Percentiles rank a stretch among this genome's conserved stretches.
phyloP scores from a whole-genome alignment of 2,888 invertebrate genomes.

The Sceliomorpha sp. region DNA sequence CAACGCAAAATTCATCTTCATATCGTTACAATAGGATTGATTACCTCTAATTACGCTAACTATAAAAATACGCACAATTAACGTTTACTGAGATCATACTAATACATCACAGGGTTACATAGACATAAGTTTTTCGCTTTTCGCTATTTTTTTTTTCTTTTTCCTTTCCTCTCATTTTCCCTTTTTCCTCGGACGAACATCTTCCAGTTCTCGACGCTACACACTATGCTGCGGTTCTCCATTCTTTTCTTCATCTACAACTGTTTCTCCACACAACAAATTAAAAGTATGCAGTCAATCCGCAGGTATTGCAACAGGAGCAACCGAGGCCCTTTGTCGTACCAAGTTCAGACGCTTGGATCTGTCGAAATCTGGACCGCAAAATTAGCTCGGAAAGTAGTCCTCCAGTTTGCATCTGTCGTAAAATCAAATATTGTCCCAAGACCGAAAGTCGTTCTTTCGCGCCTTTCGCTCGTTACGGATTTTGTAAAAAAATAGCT shows the following conservation, averaged over 20 bases:
- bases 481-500: slow-evolving; percentile 73
- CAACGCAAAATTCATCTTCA: slow-evolving; percentile 48
- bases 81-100: slow-evolving; percentile 80
- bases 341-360: slow-evolving; percentile 24
- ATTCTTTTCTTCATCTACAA: too few relatives aligned
- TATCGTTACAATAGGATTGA: slow-evolving; percentile 53
- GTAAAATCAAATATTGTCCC: too few relatives aligned
- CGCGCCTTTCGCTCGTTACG: slow-evolving; percentile 7
- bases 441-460: too few relatives aligned
- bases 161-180: slow-evolving; percentile 33
- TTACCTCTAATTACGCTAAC: slow-evolving; percentile 67
- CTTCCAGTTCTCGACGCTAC: slow-evolving; percentile 38
- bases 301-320: slow-evolving; percentile 29
- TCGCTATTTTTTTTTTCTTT: slow-evolving; percentile 57
- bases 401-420: too few relatives aligned
- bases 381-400: too few relatives aligned
- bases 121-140: slow-evolving; percentile 70
- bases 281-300: slow-evolving; percentile 18
- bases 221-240: slow-evolving; percentile 27
- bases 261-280: too few relatives aligned
- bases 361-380: too few relatives aligned
- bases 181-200: slow-evolving; percentile 47
- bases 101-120: slow-evolving; percentile 81
- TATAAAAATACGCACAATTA: slow-evolving; percentile 76
- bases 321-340: slow-evolving; percentile 16